Base-by-base conservation (phyloP, 2,797 vertebrate genomes). In the Meriones psammophilus region DNA sequence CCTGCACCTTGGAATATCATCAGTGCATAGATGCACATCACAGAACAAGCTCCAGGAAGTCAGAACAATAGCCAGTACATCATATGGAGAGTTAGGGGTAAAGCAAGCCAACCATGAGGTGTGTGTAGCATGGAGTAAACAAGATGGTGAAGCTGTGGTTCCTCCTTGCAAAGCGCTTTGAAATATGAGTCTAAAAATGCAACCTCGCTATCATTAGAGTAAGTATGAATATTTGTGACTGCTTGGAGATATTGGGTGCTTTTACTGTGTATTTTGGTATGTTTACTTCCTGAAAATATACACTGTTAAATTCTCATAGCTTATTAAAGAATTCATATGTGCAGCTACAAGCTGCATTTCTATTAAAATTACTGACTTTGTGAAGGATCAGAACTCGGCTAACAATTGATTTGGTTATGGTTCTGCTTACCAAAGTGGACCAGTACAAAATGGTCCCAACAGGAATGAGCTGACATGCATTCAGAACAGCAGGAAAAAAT, bases 221-320 rank as follows among this genome's bases (percentile, higher is more conserved):
- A 39, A 92, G 5, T 85, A 68, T 54, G 56, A n/a, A 69, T 76
- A 30, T 54, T 90, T 77, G 17, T 87, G 22, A 92, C 4, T 66
- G 13, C 30, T 88, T 92, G 91, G 26, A 85, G 46, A 84, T 36
- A 1, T 36, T 80, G 26, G 28, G 13, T 33, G 60, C 28, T 85
- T 85, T 79, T 66, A 42, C 58, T 68, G 3, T 74, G 26, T 73
- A 74, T 60, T 88, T 89, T 79, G 36, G 28, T 50, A 68, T 39
- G 42, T 93, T 91, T 90, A 24, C 39, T 68, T 60, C 58, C 46
- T 64, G 42, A 89, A 76, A 56, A 83, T n/a, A 64, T 81, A 64
- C 18, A 64, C 50, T 79, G 77, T 73, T 69, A 64, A 13, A 58
- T 88, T 71, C 42, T 60, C 33, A 26, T 24, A 42, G 66, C 20